Evolutionary conservation across 2,888 invertebrate genomes (phyloP).

Genomic region (Chesias legatella): DNA sequence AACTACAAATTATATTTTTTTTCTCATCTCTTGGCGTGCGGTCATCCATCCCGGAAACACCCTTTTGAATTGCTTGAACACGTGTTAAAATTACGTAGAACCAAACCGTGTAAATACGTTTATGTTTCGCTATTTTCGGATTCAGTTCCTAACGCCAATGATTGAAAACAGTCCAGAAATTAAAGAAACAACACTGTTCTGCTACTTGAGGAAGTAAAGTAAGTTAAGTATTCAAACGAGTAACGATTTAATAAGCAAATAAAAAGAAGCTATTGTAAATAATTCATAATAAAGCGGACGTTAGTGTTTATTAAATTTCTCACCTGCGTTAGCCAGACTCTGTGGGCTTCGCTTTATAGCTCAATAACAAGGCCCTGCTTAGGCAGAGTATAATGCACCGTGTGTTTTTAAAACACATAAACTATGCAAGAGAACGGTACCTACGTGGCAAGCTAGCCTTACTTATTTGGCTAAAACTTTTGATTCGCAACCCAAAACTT

Average conservation of each 20-base stretch:
- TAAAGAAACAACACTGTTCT: slow-evolving; percentile 23
- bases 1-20: no score
- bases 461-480: slow-evolving; percentile 43
- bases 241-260: slow-evolving; percentile 17
- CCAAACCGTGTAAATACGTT: slow-evolving; percentile 48
- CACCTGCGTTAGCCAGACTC: slow-evolving; percentile 54
- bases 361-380: slow-evolving; percentile 68
- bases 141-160: slow-evolving; percentile 41
- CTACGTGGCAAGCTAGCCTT: not conserved
- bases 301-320: slow-evolving; percentile 69
- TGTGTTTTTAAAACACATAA: slow-evolving; percentile 9
- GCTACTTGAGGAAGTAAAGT: slow-evolving; percentile 4
- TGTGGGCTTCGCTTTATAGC: slow-evolving; percentile 64
- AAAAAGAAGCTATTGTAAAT: slow-evolving; percentile 44
- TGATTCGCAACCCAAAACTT: slow-evolving; percentile 41
- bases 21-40: no score
- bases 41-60: not conserved
- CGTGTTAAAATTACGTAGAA: slow-evolving; percentile 47
- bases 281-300: slow-evolving; percentile 63
- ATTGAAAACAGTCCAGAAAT: slow-evolving; percentile 10
- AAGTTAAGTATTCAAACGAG: slow-evolving; percentile 29
- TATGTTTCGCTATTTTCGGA: slow-evolving; percentile 51
- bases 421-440: not conserved
- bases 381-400: slow-evolving; percentile 57
- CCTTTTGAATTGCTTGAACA: slow-evolving; percentile 39